A percentile compares a stretch with the other conserved stretches of the same genome.
Evolutionary conservation across 2,888 invertebrate species (phyloP).

Genomic region (Drosophila hamatofila): DNA sequence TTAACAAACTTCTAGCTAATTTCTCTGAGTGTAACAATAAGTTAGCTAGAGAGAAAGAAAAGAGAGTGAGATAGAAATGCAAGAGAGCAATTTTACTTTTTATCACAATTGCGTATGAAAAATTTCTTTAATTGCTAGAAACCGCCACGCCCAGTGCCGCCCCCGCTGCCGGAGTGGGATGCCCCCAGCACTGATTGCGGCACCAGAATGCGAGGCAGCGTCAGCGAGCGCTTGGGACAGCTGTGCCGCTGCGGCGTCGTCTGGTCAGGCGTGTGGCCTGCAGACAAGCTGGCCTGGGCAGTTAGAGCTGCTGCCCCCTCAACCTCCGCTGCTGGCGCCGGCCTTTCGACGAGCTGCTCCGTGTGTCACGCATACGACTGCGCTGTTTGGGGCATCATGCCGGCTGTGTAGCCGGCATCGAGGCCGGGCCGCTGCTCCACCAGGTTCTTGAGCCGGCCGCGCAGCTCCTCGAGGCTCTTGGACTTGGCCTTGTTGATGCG

Average conservation of each 20-base stretch:
- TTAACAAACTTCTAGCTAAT: not conserved
- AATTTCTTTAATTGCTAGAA: slow-evolving; percentile 84
- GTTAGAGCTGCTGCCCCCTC: slow-evolving; percentile 7
- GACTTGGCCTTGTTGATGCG: slow-evolving; percentile 96
- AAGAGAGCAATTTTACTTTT: slow-evolving; percentile 74
- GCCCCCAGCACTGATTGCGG: slow-evolving; percentile 52
- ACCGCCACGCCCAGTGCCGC: slow-evolving; percentile 69
- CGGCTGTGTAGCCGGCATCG: slow-evolving; percentile 72
- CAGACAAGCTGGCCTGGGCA: slow-evolving; percentile 19
- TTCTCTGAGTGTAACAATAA: slow-evolving; percentile 3
- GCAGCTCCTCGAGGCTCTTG: slow-evolving; percentile 93
- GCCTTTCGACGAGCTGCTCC: slow-evolving; percentile 23
- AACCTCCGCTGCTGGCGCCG: slow-evolving; percentile 12
- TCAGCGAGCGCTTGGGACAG: slow-evolving; percentile 79
- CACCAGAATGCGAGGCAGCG: slow-evolving; percentile 79
- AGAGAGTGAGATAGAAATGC: slow-evolving; percentile 21
- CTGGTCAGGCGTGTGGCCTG: slow-evolving; percentile 50
- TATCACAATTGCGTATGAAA: slow-evolving; percentile 84
- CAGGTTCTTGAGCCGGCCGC: slow-evolving; percentile 93
- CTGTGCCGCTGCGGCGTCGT: slow-evolving; percentile 58
- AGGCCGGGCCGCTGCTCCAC: slow-evolving; percentile 90
- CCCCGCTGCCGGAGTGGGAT: slow-evolving; percentile 45
- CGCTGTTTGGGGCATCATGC: slow-evolving; percentile 85
- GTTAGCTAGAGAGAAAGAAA: slow-evolving; percentile 14
- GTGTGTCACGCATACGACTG: slow-evolving; percentile 88